phyloP scores from a whole-genome alignment of 2,113 vertebrate genomes.

The Picathartes gymnocephalus region DNA sequence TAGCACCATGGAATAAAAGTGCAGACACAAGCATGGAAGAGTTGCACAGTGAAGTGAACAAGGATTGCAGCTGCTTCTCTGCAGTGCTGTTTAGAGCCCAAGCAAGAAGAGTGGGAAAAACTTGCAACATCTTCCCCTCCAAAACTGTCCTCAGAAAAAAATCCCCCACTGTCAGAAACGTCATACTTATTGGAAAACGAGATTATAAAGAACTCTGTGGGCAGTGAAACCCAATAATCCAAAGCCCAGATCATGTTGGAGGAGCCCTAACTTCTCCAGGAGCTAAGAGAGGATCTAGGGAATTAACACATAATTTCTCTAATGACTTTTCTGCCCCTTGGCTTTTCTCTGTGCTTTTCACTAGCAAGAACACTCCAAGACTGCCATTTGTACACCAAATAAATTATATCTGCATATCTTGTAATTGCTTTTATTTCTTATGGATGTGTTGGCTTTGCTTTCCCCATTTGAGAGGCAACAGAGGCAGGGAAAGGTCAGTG shows the following conservation, averaged over 20 bases:
- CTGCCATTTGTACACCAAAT: not conserved
- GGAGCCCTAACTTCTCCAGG: not conserved
- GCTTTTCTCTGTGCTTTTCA: not conserved
- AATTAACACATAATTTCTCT: not conserved
- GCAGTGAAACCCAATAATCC: not conserved
- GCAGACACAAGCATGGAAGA: accelerated
- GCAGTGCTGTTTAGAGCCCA: not conserved
- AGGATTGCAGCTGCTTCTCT: not conserved
- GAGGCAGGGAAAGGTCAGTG: not conserved
- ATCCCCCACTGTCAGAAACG: not conserved
- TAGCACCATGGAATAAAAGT: not conserved
- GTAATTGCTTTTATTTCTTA: not conserved
- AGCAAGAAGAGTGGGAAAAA: not conserved
- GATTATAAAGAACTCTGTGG: not conserved
- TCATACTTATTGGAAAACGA: not conserved
- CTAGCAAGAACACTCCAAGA: not conserved
- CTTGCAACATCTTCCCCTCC: not conserved
- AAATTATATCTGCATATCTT: not conserved
- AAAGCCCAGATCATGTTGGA: not conserved
- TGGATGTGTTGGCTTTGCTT: not conserved
- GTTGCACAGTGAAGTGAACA: accelerated
- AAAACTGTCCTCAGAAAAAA: not conserved
- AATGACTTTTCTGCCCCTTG: not conserved
- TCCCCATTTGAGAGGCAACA: not conserved
- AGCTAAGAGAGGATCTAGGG: not conserved